Conservation (phyloP, 1,140 invertebrate genomes). For the Halesus radiatus region DNA sequence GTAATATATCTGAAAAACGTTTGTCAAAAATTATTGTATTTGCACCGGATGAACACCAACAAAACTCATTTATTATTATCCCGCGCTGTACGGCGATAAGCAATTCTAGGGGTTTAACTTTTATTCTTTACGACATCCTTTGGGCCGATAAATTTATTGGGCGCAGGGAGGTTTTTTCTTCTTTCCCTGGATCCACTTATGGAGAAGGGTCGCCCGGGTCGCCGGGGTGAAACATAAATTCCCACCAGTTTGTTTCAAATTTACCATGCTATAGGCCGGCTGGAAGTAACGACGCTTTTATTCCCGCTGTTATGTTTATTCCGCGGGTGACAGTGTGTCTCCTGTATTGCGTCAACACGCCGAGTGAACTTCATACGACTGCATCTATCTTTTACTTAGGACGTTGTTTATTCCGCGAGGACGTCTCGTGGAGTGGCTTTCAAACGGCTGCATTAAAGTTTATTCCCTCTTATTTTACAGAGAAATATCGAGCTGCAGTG, state of each 20-base stretch:
- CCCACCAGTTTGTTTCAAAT: constrained; percentile 40
- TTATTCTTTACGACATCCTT: constrained; percentile 36
- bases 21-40: too few species aligned
- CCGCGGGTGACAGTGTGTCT: too few species aligned
- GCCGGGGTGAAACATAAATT: constrained; percentile 30
- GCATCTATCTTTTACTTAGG: too few species aligned
- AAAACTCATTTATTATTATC: constrained; percentile 2
- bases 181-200: constrained; percentile 26
- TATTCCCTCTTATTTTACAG: too few species aligned
- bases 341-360: too few species aligned
- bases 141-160: constrained; percentile 36
- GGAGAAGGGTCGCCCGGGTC: constrained; percentile 12
- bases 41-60: background rate
- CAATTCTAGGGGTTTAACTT: constrained; percentile 24
- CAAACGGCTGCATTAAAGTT: too few species aligned
- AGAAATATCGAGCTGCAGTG: too few species aligned
- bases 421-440: too few species aligned
- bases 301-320: too few species aligned
- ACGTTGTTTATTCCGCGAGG: too few species aligned
- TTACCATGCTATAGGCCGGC: background rate
- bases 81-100: constrained; percentile 2
- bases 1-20: too few species aligned
- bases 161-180: constrained; percentile 16
- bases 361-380: too few species aligned
- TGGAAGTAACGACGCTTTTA: background rate